phyloP scores from a whole-genome alignment of 92 coral and sea anemone species.

The Hydrozoanthus gracilis region DNA sequence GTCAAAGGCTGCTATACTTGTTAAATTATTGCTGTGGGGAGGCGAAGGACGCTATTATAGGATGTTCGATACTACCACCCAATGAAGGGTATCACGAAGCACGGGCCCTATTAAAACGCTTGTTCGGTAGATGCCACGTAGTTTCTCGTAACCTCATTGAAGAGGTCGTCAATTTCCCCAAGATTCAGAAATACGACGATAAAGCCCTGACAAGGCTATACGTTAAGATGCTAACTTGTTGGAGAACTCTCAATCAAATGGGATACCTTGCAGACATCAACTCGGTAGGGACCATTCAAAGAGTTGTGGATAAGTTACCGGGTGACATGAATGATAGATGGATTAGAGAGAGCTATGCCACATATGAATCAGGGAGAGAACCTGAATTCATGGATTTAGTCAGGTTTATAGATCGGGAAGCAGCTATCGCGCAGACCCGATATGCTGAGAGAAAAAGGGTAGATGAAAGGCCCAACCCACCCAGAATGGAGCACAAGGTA shows the following conservation, averaged over 20 bases:
- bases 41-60: neutral
- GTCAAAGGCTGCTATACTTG: neutral
- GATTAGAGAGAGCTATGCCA: neutral
- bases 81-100: neutral
- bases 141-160: neutral
- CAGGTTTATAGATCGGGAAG: neutral
- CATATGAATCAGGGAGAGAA: neutral
- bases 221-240: neutral
- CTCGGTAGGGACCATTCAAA: too few species aligned
- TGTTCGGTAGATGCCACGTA: neutral
- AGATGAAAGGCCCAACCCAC: too few species aligned
- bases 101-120: neutral
- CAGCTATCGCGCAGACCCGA: neutral
- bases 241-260: too few species aligned
- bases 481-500: too few species aligned
- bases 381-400: too few species aligned
- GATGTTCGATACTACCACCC: neutral
- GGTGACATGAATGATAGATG: neutral
- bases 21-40: neutral
- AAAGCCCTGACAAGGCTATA: neutral
- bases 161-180: neutral
- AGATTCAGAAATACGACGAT: neutral
- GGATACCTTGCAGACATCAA: too few species aligned
- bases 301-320: neutral
- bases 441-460: too few species aligned